phyloP scores from a whole-genome alignment of 2,888 invertebrate genomes.

The Yponomeuta plumbellus region DNA sequence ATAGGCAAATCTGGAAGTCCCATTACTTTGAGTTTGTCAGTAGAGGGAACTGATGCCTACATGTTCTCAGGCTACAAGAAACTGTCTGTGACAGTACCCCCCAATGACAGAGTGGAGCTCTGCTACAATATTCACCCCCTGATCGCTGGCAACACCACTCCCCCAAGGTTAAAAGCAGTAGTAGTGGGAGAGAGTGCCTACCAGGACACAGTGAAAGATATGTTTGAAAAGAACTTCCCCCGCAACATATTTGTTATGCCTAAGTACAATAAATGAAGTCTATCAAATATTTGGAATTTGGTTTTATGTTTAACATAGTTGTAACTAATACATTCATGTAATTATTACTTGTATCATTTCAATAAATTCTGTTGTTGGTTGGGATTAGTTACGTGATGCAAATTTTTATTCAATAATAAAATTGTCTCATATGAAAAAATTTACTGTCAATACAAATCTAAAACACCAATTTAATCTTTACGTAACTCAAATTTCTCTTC shows the following conservation, averaged over 20 bases:
- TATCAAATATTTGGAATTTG: slow-evolving; percentile 41
- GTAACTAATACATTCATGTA: slow-evolving; percentile 28
- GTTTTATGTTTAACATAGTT: slow-evolving; percentile 56
- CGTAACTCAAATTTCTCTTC: slow-evolving; percentile 87
- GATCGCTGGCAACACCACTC: slow-evolving; percentile 82
- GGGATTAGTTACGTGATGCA: slow-evolving; percentile 16
- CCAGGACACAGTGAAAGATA: slow-evolving; percentile 61
- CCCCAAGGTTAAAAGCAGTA: slow-evolving; percentile 78
- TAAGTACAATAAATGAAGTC: slow-evolving; percentile 68
- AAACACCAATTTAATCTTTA: slow-evolving; percentile 83
- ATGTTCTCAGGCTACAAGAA: slow-evolving; percentile 97
- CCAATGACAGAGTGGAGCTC: slow-evolving; percentile 77
- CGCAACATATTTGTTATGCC: slow-evolving; percentile 73
- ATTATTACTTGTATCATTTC: slow-evolving; percentile 43
- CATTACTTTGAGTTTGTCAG: slow-evolving; percentile 82
- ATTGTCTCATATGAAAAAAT: slow-evolving; percentile 19
- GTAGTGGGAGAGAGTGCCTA: slow-evolving; percentile 57
- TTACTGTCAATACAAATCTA: slow-evolving; percentile 12
- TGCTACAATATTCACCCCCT: slow-evolving; percentile 89
- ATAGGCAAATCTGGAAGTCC: slow-evolving; percentile 83
- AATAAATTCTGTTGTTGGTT: slow-evolving; percentile 65
- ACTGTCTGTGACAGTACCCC: slow-evolving; percentile 78
- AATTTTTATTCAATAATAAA: slow-evolving; percentile 18
- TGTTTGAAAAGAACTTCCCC: slow-evolving; percentile 69
- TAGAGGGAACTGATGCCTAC: slow-evolving; percentile 92